These are phyloP conservation scores for Phortica variegata DNA, from an alignment of 1,140 invertebrate species.

Conservation along the genomic window DNA sequence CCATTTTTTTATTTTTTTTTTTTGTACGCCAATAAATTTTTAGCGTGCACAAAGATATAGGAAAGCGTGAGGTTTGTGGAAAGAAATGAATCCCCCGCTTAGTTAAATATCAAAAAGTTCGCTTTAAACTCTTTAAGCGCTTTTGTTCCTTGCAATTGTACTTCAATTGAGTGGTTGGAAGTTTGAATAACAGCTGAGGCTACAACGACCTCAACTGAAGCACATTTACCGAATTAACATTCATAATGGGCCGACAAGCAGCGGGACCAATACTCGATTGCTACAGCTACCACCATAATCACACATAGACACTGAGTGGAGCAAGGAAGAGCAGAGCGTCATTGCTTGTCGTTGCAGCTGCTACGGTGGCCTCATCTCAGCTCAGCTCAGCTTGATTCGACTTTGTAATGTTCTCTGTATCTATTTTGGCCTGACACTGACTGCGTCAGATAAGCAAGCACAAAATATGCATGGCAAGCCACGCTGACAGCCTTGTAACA, in stretches of 20 bases:
- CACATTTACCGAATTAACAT: conserved; percentile 38
- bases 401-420: no score
- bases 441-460: background rate
- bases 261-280: no score
- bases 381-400: no score
- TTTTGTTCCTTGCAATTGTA: conserved; percentile 4
- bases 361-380: conserved; percentile 19
- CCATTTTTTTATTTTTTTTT: background rate
- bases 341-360: conserved; percentile 5
- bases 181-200: conserved; percentile 47
- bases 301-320: no score
- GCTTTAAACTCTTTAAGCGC: conserved; percentile 18
- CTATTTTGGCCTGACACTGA: no score
- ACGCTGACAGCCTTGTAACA: conserved; percentile 40
- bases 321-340: conserved; percentile 22
- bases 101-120: no score
- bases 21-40: conserved; percentile 14
- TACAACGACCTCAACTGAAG: conserved; percentile 45
- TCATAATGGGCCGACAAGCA: conserved; percentile 29
- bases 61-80: background rate
- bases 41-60: background rate
- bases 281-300: no score
- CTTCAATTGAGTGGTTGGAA: no score
- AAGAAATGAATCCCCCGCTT: no score
- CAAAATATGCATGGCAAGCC: no score